Base-by-base conservation (phyloP, 2,113 vertebrate species). In the Microcebus griseorufus region DNA sequence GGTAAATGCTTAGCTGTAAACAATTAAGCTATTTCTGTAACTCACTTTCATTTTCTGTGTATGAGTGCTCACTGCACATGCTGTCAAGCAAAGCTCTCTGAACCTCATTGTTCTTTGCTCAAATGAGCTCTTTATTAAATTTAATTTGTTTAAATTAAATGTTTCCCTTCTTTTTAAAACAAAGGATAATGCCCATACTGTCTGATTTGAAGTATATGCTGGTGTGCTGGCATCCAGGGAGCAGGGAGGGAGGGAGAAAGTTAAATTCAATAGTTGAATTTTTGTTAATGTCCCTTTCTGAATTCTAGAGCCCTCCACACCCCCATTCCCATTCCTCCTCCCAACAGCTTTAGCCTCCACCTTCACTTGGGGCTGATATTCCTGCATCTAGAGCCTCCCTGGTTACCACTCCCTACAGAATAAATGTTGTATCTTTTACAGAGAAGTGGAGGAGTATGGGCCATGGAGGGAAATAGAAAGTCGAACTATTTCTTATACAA, bases 401-500 rank as follows among this genome's bases (percentile, higher is more conserved):
- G 17, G 9, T 18, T 32, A 65, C 16, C 39, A 20, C 14, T 58
- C 7, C 58, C 20, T n/a, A 34, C n/a, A 48, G 7, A 58, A 23
- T 32, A 55, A 85, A n/a, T 7, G 11, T 37, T 20, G 9, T 25
- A 23, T 37, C 79, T 45, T 48, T 22, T 27, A 16, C 12, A 89
- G 70, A 22, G 34, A 60, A 39, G 34, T 75, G 42, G 5, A 67
- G 6, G 11, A 64, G 9, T 25, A 9, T 7, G 27, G 32, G 13
- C 11, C 25, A 2, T 20, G 9, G 20, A 69, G 2, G 65, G 48
- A 58, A 82, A 32, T 5, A 10, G 34, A 75, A 60, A 16, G 16
- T 45, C 6, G 2, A 29, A 2, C 32, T 17, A 13, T 32, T 22
- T 7, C 10, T 51, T 72, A 11, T 16, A 4, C 0, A 22, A 4